Conservation (phyloP, 2,797 vertebrate species). For the Chromobotia macracanthus region DNA sequence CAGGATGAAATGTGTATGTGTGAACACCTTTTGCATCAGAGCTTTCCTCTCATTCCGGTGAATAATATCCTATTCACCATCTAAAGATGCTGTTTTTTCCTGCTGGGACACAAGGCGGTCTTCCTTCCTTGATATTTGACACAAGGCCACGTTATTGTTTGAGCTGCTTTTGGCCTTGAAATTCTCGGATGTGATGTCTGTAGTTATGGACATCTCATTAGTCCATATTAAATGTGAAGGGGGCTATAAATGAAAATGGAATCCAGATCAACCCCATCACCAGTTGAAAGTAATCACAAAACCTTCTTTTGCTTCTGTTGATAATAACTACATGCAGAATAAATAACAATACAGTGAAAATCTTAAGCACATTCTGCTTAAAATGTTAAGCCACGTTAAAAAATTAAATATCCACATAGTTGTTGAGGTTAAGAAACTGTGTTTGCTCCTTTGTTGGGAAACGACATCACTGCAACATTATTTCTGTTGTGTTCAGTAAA, state of each 20-base stretch:
- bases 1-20: background rate
- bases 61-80: constrained; percentile 20
- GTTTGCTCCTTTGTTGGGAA: background rate
- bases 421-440: background rate
- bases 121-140: constrained; percentile 31
- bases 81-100: constrained; percentile 46
- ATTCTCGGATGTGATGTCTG: background rate
- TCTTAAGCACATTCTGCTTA: background rate
- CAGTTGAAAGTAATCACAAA: background rate
- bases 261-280: background rate
- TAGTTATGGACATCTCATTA: background rate
- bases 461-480: background rate
- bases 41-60: constrained; percentile 6
- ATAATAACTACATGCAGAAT: no score
- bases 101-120: constrained; percentile 36
- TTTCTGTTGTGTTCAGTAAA: background rate
- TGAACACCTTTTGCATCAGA: background rate
- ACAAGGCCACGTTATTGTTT: constrained; percentile 21
- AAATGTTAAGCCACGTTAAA: background rate
- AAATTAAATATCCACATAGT: background rate
- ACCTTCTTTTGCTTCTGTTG: no score
- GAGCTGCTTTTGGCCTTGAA: constrained; percentile 1
- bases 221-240: background rate
- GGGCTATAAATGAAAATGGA: background rate
- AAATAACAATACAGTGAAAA: background rate